These are phyloP conservation scores for Copidosoma aretas DNA, from an alignment of 2,888 invertebrate species.

Conservation along the genomic window DNA sequence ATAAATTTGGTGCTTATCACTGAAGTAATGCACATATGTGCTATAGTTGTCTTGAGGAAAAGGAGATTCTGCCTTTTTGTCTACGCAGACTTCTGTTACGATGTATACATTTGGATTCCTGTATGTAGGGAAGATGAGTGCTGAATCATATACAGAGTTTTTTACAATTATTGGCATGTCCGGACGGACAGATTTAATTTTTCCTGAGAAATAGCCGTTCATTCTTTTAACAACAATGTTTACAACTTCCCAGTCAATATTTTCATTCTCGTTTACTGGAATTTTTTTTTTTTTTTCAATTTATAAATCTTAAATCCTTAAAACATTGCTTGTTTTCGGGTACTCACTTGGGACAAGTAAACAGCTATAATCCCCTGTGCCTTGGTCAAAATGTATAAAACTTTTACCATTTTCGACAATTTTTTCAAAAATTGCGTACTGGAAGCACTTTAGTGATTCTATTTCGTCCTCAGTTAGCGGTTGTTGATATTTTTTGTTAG, in stretches of 20 bases:
- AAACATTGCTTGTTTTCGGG: background rate
- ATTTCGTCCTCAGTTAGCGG: conserved; percentile 41
- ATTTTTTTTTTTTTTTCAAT: conserved; percentile 15
- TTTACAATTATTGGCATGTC: conserved; percentile 65
- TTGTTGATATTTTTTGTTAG: conserved; percentile 61
- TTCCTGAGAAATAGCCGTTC: conserved; percentile 56
- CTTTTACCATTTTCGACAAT: conserved; percentile 71
- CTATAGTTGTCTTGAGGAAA: conserved; percentile 71
- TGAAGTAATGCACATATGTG: conserved; percentile 79
- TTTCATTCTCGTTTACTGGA: conserved; percentile 51
- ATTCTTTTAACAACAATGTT: background rate
- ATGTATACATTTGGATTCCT: conserved; percentile 66
- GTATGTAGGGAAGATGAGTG: conserved; percentile 89
- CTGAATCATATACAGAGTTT: conserved; percentile 71
- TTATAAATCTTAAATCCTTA: background rate
- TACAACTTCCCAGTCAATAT: conserved; percentile 72
- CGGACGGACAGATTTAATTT: conserved; percentile 59
- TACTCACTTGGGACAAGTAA: conserved; percentile 58
- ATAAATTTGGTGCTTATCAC: conserved; percentile 73
- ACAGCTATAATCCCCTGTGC: conserved; percentile 64
- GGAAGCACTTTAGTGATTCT: conserved; percentile 70
- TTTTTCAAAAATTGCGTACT: conserved; percentile 77
- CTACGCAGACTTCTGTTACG: conserved; percentile 73
- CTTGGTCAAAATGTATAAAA: conserved; percentile 69
- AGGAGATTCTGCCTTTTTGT: conserved; percentile 70